Conservation (phyloP, 1,140 invertebrate genomes). For the Dreissena rostriformis region DNA sequence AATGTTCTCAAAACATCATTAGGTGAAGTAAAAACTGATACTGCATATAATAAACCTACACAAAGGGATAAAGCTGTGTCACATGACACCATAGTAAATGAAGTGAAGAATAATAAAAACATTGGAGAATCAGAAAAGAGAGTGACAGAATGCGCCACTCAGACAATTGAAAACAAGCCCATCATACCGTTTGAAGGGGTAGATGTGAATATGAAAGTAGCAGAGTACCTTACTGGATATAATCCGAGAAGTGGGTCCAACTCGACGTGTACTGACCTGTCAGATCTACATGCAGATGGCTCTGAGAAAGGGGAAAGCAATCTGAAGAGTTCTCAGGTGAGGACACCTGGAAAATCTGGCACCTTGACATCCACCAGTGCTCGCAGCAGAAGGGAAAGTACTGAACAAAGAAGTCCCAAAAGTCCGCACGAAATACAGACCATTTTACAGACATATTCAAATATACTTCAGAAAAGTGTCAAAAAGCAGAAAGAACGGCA, state of each 20-base stretch:
- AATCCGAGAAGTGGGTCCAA: conserved; percentile 22
- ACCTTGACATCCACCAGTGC: background rate
- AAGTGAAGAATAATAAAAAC: background rate
- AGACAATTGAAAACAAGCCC: conserved; percentile 31
- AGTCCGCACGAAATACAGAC: conserved; percentile 40
- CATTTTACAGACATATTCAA: conserved; percentile 35
- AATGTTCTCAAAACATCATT: no score
- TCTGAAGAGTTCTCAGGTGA: conserved; percentile 25
- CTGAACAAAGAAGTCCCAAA: conserved; percentile 14
- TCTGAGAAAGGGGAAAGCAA: conserved; percentile 24
- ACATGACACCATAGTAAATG: background rate
- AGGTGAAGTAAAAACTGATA: no score
- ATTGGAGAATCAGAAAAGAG: background rate
- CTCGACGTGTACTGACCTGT: conserved; percentile 40
- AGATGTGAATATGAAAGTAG: conserved; percentile 49
- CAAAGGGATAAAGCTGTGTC: background rate
- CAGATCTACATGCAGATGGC: conserved; percentile 27
- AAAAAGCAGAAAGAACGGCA: background rate
- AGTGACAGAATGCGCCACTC: conserved; percentile 29
- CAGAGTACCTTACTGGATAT: conserved; percentile 32
- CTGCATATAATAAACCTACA: no score
- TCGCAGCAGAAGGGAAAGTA: conserved; percentile 23
- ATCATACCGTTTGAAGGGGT: conserved; percentile 1
- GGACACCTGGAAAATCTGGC: background rate
- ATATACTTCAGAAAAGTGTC: conserved; percentile 41